These are phyloP conservation scores for Acipenser transmontanus DNA, from an alignment of 2,797 vertebrate genomes.

Conservation along the genomic window DNA sequence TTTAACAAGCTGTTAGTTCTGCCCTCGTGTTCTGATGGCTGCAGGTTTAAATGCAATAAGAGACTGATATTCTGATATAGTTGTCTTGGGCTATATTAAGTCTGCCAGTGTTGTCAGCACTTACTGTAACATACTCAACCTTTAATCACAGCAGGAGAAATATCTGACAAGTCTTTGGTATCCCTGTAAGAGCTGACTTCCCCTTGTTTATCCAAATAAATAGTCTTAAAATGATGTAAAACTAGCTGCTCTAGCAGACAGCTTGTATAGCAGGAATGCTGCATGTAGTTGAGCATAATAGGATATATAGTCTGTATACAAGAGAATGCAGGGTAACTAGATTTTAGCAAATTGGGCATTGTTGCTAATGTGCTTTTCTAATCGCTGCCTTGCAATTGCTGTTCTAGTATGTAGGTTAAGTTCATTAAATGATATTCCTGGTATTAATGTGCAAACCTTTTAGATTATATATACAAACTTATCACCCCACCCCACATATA, in stretches of 20 bases:
- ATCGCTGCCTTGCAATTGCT: not conserved
- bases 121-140: not conserved
- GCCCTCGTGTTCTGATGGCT: no score
- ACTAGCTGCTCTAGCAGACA: not conserved
- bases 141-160: not conserved
- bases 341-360: not conserved
- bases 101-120: no score
- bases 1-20: no score
- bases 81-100: no score
- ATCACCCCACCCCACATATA: no score
- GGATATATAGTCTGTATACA: not conserved
- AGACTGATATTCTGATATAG: not conserved
- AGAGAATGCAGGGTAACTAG: not conserved
- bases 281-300: not conserved
- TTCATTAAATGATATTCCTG: not conserved
- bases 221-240: not conserved
- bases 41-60: not conserved
- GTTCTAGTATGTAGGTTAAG: not conserved
- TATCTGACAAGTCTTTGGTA: not conserved
- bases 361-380: not conserved
- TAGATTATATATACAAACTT: no score
- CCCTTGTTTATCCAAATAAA: conserved; percentile 2
- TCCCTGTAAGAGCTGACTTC: conserved; percentile 3
- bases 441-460: no score
- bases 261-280: not conserved